Conservation (phyloP, 2,113 vertebrate species). For the Bubo blakistoni region DNA sequence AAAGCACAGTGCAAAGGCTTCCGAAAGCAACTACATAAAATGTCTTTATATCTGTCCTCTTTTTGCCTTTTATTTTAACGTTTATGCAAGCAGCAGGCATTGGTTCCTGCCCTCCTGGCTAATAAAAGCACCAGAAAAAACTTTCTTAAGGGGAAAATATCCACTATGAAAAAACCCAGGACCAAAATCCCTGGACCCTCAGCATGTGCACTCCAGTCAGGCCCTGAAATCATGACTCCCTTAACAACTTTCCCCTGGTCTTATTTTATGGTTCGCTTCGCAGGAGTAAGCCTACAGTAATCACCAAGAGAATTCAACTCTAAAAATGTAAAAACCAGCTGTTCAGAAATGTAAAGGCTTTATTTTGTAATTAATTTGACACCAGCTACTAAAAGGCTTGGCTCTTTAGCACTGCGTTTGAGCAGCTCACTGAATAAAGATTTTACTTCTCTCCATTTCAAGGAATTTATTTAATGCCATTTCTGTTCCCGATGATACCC, state of each 20-base stretch:
- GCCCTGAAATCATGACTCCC: neutral
- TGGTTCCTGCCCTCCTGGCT: neutral
- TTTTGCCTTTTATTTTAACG: neutral
- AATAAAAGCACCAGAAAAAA: neutral
- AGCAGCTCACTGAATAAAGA: neutral
- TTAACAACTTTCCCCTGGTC: neutral
- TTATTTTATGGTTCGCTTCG: neutral
- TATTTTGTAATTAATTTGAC: constrained; percentile 19
- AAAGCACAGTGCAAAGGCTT: neutral
- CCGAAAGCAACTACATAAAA: neutral
- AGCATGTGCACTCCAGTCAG: neutral
- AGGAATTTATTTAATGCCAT: neutral
- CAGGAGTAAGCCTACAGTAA: neutral
- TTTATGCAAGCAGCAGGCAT: neutral
- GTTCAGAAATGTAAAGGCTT: neutral
- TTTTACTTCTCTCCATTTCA: neutral
- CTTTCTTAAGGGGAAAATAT: neutral
- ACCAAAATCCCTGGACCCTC: neutral
- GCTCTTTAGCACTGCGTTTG: neutral
- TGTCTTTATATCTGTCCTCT: neutral
- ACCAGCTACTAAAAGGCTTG: neutral
- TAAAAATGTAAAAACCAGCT: neutral
- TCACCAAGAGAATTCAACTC: neutral
- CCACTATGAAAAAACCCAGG: neutral
- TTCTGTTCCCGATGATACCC: neutral